Conservation (phyloP, 2,797 vertebrate species). For the Sparidentex hasta region DNA sequence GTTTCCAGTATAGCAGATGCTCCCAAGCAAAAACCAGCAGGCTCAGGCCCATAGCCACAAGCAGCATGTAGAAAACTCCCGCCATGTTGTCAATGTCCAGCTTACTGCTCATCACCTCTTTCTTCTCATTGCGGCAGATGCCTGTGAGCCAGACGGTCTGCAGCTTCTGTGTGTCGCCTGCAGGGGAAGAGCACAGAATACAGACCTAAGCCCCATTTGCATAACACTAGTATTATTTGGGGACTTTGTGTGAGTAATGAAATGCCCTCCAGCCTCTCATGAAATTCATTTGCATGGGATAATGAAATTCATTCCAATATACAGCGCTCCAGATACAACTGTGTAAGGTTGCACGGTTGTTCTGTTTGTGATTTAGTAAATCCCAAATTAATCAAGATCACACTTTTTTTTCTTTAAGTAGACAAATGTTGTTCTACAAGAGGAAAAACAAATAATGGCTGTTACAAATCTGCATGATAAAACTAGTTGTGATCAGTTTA, state of each 20-base stretch:
- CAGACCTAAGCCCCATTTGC: constrained; percentile 21
- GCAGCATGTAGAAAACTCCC: constrained; percentile 98
- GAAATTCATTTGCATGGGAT: constrained; percentile 10
- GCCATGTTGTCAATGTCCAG: constrained; percentile 99
- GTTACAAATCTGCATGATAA: not conserved
- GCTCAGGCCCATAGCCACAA: constrained; percentile 98
- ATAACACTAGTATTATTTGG: not conserved
- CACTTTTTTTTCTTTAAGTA: not conserved
- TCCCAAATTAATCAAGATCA: not conserved
- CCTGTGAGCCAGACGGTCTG: constrained; percentile 98
- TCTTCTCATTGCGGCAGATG: constrained; percentile 99
- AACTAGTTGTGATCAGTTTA: not conserved
- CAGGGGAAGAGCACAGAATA: not conserved
- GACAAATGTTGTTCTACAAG: not conserved
- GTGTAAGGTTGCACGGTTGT: not conserved
- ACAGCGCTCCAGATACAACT: not conserved
- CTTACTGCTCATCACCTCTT: constrained; percentile 98
- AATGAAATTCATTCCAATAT: constrained; percentile 20
- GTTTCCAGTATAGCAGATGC: constrained; percentile 96
- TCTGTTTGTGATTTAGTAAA: constrained; percentile 1
- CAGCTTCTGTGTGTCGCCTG: constrained; percentile 97
- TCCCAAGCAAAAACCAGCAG: constrained; percentile 97
- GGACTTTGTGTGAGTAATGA: constrained; percentile 14
- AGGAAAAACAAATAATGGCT: not conserved
- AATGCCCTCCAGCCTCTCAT: constrained; percentile 9